Conservation (phyloP, 2,113 vertebrate genomes). For the Formicarius rufipectus region DNA sequence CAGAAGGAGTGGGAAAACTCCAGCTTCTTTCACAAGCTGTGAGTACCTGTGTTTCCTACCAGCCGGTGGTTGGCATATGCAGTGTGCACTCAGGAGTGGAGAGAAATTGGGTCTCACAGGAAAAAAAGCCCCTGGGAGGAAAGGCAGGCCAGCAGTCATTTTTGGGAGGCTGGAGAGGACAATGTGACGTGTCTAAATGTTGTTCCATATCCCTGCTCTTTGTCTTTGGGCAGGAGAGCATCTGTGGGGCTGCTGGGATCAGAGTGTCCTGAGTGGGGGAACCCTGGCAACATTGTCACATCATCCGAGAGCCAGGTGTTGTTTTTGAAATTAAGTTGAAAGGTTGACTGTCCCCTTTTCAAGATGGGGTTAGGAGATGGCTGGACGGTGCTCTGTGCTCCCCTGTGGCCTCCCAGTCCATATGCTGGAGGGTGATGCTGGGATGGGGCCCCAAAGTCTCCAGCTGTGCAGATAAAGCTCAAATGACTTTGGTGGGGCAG, state of each 20-base stretch:
- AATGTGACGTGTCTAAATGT: background rate
- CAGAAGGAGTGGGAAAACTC: background rate
- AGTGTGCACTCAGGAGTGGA: background rate
- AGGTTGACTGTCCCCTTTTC: background rate
- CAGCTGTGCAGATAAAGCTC: background rate
- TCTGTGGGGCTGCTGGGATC: background rate
- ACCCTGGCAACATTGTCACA: background rate
- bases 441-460: background rate
- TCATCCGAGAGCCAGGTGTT: background rate
- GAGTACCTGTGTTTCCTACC: background rate
- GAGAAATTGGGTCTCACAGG: background rate
- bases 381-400: background rate
- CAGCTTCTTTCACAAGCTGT: background rate
- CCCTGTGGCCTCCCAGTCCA: background rate
- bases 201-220: background rate
- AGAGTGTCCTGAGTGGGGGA: background rate
- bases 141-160: background rate
- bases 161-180: background rate
- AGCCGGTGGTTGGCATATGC: background rate
- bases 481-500: background rate
- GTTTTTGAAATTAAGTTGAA: background rate
- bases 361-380: background rate
- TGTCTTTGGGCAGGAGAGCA: background rate
- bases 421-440: accelerated
- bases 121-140: background rate